Percentiles rank a stretch among this genome's conserved stretches.
Evolutionary conservation across 2,113 vertebrate species (phyloP).

Genomic region (Theropithecus gelada): DNA sequence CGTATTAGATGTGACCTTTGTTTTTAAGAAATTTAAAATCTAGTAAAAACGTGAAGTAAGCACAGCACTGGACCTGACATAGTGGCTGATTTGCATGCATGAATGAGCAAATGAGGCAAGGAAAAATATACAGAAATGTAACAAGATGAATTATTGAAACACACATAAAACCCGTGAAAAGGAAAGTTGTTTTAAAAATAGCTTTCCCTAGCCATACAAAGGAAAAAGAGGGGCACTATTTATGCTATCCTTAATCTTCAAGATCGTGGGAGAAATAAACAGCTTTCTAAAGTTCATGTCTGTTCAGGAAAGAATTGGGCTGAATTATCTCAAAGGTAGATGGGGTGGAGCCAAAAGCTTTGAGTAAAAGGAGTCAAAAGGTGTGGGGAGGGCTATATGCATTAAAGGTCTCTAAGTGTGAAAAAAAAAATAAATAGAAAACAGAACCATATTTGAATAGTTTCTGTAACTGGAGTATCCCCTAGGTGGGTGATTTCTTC

Average conservation of each 20-base stretch:
- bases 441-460: neutral
- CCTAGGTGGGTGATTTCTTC: neutral
- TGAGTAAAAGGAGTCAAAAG: neutral
- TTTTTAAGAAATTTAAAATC: neutral
- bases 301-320: neutral
- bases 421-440: neutral
- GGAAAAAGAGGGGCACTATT: neutral
- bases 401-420: neutral
- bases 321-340: neutral
- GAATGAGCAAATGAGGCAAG: neutral
- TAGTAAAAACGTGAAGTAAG: neutral
- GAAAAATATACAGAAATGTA: neutral
- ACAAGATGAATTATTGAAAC: neutral
- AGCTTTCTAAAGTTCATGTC: neutral
- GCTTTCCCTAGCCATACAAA: neutral
- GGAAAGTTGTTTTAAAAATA: neutral
- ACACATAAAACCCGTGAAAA: neutral
- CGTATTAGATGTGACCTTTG: neutral
- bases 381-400: fast-evolving
- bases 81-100: neutral
- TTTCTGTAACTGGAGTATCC: neutral
- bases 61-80: neutral
- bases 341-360: neutral
- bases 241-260: neutral
- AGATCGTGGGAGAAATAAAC: neutral